Evolutionary conservation across 1,140 invertebrate genomes (phyloP).

Genomic region (Anastatus disparis): DNA sequence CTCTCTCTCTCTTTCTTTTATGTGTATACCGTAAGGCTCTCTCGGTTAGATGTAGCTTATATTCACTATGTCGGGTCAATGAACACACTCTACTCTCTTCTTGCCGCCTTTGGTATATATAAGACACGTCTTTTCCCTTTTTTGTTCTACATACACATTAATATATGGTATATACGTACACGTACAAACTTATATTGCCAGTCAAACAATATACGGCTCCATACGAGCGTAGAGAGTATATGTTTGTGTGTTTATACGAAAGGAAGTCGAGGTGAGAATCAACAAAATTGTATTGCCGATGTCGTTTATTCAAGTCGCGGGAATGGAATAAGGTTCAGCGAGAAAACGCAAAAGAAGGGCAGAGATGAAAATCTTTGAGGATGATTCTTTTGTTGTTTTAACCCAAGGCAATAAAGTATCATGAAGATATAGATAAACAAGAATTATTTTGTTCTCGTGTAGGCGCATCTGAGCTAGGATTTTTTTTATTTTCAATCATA

Average conservation of each 20-base stretch:
- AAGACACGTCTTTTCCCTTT: constrained; percentile 12
- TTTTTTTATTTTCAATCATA: too few relatives aligned
- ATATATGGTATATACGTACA: not conserved
- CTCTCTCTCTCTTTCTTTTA: too few relatives aligned
- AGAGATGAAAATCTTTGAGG: constrained; percentile 17
- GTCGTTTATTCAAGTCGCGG: constrained; percentile 4
- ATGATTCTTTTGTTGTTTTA: not conserved
- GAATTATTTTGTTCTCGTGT: too few relatives aligned
- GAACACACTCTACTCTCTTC: not conserved
- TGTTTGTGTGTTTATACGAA: too few relatives aligned
- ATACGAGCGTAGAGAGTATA: too few relatives aligned
- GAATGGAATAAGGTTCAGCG: not conserved
- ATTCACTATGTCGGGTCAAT: constrained; percentile 24
- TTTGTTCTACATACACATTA: not conserved
- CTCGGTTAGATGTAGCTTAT: too few relatives aligned
- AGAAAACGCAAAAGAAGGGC: not conserved
- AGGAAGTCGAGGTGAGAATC: not conserved
- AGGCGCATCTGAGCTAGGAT: too few relatives aligned
- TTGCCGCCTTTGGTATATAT: too few relatives aligned
- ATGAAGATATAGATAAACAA: too few relatives aligned
- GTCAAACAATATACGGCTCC: not conserved
- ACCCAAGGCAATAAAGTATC: not conserved
- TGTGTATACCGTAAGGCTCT: too few relatives aligned
- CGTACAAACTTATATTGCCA: not conserved
- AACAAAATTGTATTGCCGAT: constrained; percentile 12